Conservation (phyloP, 2,888 invertebrate genomes). For the Limnephilus rhombicus region DNA sequence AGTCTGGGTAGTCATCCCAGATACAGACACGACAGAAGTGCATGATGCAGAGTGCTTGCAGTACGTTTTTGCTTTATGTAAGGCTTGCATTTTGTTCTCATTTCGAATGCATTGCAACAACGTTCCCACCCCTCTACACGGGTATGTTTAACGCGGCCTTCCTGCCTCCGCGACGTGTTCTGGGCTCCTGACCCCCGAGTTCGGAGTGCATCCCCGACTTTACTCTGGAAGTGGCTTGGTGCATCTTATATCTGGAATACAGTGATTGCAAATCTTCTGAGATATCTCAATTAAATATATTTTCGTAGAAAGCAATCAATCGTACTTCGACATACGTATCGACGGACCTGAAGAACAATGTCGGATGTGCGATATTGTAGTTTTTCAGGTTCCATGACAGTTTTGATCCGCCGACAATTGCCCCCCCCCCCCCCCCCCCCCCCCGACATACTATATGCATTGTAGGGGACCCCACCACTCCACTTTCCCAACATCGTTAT, state of each 20-base stretch:
- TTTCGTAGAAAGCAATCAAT: no score
- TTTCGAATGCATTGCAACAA: constrained; percentile 26
- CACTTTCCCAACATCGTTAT: no score
- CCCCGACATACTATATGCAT: no score
- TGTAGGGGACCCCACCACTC: no score
- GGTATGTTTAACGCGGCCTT: constrained; percentile 16
- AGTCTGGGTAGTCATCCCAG: background rate
- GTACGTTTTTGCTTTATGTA: background rate
- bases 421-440: no score
- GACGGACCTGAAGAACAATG: no score
- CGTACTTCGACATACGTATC: no score
- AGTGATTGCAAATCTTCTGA: background rate
- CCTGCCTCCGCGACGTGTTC: background rate
- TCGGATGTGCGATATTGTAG: no score
- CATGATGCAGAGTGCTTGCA: constrained; percentile 11
- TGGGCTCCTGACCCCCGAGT: background rate
- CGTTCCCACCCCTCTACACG: background rate
- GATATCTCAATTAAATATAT: background rate
- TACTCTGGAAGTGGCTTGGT: constrained; percentile 2
- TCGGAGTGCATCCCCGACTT: background rate
- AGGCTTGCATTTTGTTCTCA: constrained; percentile 39
- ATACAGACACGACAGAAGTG: background rate
- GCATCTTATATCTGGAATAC: background rate
- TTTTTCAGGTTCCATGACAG: no score
- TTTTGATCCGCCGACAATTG: no score